Evolutionary conservation across 2,888 invertebrate species (phyloP), one percentile per base, ranked within the genome.

Genomic region (Coenonympha glycerion): DNA sequence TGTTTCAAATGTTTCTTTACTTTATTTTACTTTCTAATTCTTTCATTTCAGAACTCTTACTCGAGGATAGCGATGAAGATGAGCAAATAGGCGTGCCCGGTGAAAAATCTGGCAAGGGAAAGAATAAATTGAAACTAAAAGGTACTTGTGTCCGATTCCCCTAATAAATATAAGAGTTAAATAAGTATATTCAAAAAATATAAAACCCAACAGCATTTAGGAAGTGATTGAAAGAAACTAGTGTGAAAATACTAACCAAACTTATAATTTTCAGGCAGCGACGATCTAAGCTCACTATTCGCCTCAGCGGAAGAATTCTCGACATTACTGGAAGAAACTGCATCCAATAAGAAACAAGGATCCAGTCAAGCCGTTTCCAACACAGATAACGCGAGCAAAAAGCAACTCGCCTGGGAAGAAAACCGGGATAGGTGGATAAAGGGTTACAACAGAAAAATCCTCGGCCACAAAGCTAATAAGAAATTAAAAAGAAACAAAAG

Each of bases 261-360:
- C 30, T 31, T 21, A 47, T 48, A 42, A 44, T 31, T 39, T 11
- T 34, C 70, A 86, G 86, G 86, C 11, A 70, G 71, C 60, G 83
- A 85, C 28, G 90, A 91, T 60, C 82, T 91, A 36, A 87, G 88
- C 33, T 90, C 91, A 0, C 68, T 94, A 26, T 95, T 95, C 79
- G 94, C 95, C 2, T 93, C 95, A 0, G 95, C 95, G 0, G 96
- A 96, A 74, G 92, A 96, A 79, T 97, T 97, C 84, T 92, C 96
- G 0, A 92, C 94, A 36, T 87, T 97, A 61, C 81, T 98, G 46
- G 97, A 97, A 76, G 94, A 95, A 53, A 93, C 94, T 40, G 93
- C 93, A 0, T 88, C 90, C 39, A 88, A 90, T 3, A 91, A 91
- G 64, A 88, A 88, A 18, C 87, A 88, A 55, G 88, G 87, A 0